phyloP scores from a whole-genome alignment of 2,888 invertebrate species.

The Malthinus seriepunctatus region DNA sequence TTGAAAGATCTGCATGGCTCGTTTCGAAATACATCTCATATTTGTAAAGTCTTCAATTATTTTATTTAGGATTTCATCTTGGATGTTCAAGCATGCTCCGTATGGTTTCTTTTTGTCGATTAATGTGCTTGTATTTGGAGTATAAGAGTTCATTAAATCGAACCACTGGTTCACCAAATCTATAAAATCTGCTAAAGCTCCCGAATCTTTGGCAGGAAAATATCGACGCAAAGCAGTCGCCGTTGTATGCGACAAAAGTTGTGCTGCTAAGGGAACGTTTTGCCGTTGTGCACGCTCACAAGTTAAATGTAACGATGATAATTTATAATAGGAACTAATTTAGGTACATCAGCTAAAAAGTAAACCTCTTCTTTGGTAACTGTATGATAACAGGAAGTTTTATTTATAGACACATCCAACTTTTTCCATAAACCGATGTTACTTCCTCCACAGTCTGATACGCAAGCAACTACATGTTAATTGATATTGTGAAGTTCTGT shows the following conservation, averaged over 20 bases:
- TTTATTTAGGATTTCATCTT: constrained; percentile 5
- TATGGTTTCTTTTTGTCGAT: constrained; percentile 9
- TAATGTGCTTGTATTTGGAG: constrained; percentile 5
- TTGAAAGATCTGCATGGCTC: constrained; percentile 7
- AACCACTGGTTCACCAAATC: constrained; percentile 34
- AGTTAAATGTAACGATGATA: constrained; percentile 21
- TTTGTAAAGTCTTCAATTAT: neutral
- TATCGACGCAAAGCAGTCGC: constrained; percentile 31
- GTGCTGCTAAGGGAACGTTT: constrained; percentile 30
- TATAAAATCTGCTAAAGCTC: constrained; percentile 13
- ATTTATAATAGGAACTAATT: constrained; percentile 24
- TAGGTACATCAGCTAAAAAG: constrained; percentile 35
- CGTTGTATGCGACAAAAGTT: constrained; percentile 32
- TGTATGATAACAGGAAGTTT: constrained; percentile 33
- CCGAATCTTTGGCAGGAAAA: constrained; percentile 14
- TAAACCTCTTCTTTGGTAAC: constrained; percentile 27
- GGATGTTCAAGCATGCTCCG: constrained; percentile 6
- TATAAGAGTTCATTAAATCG: constrained; percentile 27
- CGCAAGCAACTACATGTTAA: constrained; percentile 40
- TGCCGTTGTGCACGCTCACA: constrained; percentile 28
- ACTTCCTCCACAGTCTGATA: constrained; percentile 38
- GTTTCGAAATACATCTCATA: constrained; percentile 7
- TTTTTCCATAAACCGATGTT: constrained; percentile 38
- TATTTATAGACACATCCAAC: constrained; percentile 31
- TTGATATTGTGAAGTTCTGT: constrained; percentile 27